Percentiles rank a stretch among this genome's conserved stretches.
phyloP scores from a whole-genome alignment of 2,113 vertebrate genomes.

The Prionailurus bengalensis region DNA sequence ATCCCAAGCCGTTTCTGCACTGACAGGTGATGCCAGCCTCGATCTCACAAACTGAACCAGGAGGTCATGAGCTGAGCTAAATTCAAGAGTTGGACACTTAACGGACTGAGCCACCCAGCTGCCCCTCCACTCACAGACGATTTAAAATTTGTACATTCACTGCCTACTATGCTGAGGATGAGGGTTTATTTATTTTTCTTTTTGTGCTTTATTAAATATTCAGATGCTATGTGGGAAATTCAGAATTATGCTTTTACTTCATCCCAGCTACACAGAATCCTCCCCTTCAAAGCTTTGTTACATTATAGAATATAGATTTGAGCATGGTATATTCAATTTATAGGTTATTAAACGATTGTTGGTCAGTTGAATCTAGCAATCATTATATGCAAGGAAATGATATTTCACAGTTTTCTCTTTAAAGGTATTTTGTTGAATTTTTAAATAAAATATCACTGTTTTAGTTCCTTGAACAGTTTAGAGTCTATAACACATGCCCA shows the following conservation, averaged over 20 bases:
- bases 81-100: too few relatives aligned
- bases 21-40: too few relatives aligned
- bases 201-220: neutral
- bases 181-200: neutral
- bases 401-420: neutral
- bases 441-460: neutral
- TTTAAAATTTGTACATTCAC: constrained; percentile 33
- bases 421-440: neutral
- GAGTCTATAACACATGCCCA: neutral
- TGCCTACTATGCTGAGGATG: neutral
- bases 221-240: neutral
- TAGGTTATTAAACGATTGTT: neutral
- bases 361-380: neutral
- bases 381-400: neutral
- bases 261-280: neutral
- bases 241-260: neutral
- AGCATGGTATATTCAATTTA: neutral
- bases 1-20: too few relatives aligned
- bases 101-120: too few relatives aligned
- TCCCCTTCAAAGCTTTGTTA: neutral
- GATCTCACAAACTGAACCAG: too few relatives aligned
- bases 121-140: neutral
- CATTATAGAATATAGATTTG: constrained; percentile 10
- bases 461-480: constrained; percentile 6
- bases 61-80: too few relatives aligned